Evolutionary conservation across 2,113 vertebrate genomes (phyloP).

Genomic region (Saguinus imperator): DNA sequence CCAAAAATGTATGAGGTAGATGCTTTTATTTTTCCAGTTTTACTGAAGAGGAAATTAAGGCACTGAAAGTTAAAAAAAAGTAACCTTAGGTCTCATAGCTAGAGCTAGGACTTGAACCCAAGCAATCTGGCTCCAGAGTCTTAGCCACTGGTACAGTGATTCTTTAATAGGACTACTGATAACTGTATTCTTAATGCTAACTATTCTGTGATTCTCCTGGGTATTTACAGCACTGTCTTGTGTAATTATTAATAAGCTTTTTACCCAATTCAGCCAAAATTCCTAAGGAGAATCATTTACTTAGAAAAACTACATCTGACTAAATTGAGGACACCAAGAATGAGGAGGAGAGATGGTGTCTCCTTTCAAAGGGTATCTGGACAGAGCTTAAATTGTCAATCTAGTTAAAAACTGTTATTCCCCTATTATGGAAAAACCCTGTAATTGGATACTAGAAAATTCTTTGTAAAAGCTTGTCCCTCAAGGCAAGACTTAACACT

Average conservation of each 20-base stretch:
- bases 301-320: conserved; percentile 20
- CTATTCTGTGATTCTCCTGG: neutral
- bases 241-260: neutral
- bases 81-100: neutral
- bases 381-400: conserved; percentile 24
- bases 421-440: conserved; percentile 15
- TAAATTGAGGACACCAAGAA: neutral
- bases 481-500: conserved; percentile 45
- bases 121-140: neutral
- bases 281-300: neutral
- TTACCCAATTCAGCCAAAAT: neutral
- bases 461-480: conserved; percentile 32
- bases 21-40: neutral
- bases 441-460: conserved; percentile 53
- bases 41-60: neutral
- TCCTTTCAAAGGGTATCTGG: conserved; percentile 21
- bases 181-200: neutral
- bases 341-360: neutral
- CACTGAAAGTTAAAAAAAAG: neutral
- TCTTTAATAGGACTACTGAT: neutral
- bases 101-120: neutral
- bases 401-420: conserved; percentile 53
- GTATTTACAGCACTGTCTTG: neutral
- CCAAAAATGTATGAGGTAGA: neutral
- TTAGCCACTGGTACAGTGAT: neutral